These are phyloP conservation scores for Diaprepes abbreviatus DNA, from an alignment of 2,888 invertebrate species.

Conservation along the genomic window DNA sequence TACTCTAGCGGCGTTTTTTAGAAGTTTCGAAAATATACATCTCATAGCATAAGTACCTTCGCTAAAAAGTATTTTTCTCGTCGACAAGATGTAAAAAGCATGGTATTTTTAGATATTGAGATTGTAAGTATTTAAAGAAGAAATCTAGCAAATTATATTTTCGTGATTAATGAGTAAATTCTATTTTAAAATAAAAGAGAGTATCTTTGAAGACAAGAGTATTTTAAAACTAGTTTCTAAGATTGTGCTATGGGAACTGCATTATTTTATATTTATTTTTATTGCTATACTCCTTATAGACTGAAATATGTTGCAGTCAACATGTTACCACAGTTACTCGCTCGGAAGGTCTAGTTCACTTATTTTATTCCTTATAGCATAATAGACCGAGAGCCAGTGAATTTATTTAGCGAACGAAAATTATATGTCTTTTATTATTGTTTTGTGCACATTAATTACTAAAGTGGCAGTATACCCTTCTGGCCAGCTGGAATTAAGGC, in stretches of 20 bases:
- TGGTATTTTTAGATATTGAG: constrained; percentile 44
- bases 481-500: too few species aligned
- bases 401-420: too few species aligned
- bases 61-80: constrained; percentile 32
- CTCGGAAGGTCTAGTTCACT: background rate
- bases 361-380: too few species aligned
- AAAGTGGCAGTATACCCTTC: too few species aligned
- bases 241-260: constrained; percentile 28
- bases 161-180: constrained; percentile 38
- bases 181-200: constrained; percentile 33
- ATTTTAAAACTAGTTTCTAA: constrained; percentile 29
- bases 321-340: background rate
- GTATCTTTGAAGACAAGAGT: constrained; percentile 21
- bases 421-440: too few species aligned
- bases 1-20: constrained; percentile 34
- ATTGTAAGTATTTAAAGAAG: constrained; percentile 28
- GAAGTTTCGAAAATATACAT: constrained; percentile 30
- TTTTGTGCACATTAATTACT: too few species aligned
- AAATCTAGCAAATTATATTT: constrained; percentile 39
- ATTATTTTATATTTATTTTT: constrained; percentile 4
- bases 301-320: constrained; percentile 21
- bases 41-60: constrained; percentile 41
- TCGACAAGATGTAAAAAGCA: constrained; percentile 26
- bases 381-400: too few species aligned
- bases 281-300: constrained; percentile 7